Evolutionary conservation across 2,888 invertebrate species (phyloP).

Genomic region (Lomographa bimaculata): DNA sequence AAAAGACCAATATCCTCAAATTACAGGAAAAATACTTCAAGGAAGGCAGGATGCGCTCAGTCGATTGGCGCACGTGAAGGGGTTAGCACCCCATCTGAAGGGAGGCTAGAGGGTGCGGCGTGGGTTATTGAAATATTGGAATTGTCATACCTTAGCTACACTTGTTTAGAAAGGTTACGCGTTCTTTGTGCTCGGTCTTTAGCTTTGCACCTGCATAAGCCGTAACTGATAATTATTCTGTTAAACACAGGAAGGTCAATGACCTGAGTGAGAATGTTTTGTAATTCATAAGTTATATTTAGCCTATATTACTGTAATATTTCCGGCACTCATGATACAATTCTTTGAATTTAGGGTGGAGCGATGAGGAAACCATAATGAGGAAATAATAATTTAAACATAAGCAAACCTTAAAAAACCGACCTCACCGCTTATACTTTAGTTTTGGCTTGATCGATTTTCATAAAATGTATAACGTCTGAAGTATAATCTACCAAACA

Average conservation of each 20-base stretch:
- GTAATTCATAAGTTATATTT: no score
- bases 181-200: conserved; percentile 3
- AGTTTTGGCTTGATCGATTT: no score
- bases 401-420: no score
- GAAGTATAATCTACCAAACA: no score
- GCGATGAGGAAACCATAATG: no score
- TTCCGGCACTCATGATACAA: no score
- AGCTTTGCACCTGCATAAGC: conserved; percentile 7
- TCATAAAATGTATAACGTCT: no score
- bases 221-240: conserved; percentile 8
- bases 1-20: no score
- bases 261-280: conserved; percentile 9
- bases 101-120: conserved; percentile 13
- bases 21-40: conserved; percentile 37
- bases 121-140: conserved; percentile 32
- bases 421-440: no score
- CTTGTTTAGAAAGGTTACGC: conserved; percentile 1
- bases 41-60: conserved; percentile 56
- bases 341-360: no score
- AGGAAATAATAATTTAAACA: no score
- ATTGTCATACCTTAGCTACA: conserved; percentile 20
- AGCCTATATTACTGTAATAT: no score
- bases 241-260: conserved; percentile 3
- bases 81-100: conserved; percentile 42
- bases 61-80: conserved; percentile 57